A percentile compares a stretch with the other conserved stretches of the same genome.
Evolutionary conservation across 2,113 vertebrate species (phyloP).

Genomic region (Rattus norvegicus): GRCr8 NC_086032.1:55027001-55027500

Average conservation of each 20-base stretch:
- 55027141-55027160: neutral
- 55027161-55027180: neutral
- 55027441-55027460: neutral
- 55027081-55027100: neutral
- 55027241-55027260: neutral
- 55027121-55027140: neutral
- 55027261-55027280: neutral
- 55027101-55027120: neutral
- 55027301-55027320: neutral
- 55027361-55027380: neutral
- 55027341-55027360: no score
- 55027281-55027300: neutral
- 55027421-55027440: neutral
- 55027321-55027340: neutral
- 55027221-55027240: neutral
- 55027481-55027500: neutral
- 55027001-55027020: neutral
- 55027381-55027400: neutral
- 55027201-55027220: neutral
- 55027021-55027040: no score
- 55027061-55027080: neutral
- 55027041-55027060: neutral
- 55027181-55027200: neutral
- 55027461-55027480: neutral
- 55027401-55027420: neutral